Percentiles rank a stretch among this genome's conserved stretches.
Conservation (phyloP, 2,888 invertebrate species). For the Nyleta sp. region DNA sequence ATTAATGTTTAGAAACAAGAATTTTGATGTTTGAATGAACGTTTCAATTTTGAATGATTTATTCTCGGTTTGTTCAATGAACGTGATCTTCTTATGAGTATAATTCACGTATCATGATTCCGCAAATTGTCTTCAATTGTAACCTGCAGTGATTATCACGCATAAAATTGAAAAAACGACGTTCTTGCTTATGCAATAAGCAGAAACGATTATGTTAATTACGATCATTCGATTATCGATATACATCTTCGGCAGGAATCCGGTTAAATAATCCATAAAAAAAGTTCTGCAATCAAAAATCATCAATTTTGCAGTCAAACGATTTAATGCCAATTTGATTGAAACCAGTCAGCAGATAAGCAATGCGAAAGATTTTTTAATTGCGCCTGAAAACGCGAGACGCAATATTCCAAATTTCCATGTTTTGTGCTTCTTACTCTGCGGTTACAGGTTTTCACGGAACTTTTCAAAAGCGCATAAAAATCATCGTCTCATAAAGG, state of each 20-base stretch:
- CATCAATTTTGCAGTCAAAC: not conserved
- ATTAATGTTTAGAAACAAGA: no score
- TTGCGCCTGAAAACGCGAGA: no score
- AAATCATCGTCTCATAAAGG: no score
- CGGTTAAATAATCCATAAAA: constrained; percentile 47
- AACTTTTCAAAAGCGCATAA: no score
- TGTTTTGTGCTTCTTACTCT: no score
- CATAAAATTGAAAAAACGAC: constrained; percentile 48
- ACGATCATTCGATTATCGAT: constrained; percentile 58
- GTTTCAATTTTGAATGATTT: constrained; percentile 18
- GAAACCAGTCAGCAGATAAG: no score
- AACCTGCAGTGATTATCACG: constrained; percentile 40
- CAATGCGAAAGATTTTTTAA: no score
- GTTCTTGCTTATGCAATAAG: constrained; percentile 50
- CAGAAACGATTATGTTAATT: constrained; percentile 42
- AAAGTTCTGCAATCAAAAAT: not conserved
- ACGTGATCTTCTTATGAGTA: constrained; percentile 12
- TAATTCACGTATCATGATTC: constrained; percentile 29
- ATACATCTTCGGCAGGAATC: constrained; percentile 46
- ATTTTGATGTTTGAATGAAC: no score
- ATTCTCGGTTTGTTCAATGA: constrained; percentile 12
- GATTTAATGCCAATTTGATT: not conserved
- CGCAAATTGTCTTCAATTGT: constrained; percentile 51
- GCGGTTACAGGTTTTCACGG: no score
- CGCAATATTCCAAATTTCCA: no score